phyloP scores from a whole-genome alignment of 2,113 vertebrate species.

The Polypterus bichir region DNA sequence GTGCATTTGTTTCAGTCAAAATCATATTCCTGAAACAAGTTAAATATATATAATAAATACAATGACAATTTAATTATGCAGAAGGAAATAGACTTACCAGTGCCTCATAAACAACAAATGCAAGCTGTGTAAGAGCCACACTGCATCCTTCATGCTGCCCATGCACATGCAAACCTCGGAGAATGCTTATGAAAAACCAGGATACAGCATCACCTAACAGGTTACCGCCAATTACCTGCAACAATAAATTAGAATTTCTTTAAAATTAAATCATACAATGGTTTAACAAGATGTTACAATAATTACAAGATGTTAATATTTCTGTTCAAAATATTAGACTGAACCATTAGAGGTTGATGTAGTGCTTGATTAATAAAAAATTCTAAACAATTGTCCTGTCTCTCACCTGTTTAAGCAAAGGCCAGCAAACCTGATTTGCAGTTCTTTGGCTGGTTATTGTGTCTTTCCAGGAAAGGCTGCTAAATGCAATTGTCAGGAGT shows the following conservation, averaged over 20 bases:
- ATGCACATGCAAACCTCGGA: conserved; percentile 75
- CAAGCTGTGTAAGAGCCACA: conserved; percentile 69
- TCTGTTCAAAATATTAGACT: too few species aligned
- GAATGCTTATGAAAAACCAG: conserved; percentile 79
- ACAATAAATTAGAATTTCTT: too few species aligned
- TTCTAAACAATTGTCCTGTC: not conserved
- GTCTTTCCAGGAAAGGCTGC: conserved; percentile 85
- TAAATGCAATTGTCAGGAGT: conserved; percentile 72
- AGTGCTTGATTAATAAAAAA: not conserved
- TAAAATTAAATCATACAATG: too few species aligned
- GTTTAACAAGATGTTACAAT: too few species aligned
- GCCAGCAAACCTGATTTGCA: conserved; percentile 84
- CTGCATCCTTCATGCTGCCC: conserved; percentile 89
- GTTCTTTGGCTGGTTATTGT: conserved; percentile 80
- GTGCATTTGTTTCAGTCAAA: too few species aligned
- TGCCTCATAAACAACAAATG: conserved; percentile 85
- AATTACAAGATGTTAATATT: too few species aligned
- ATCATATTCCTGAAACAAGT: too few species aligned
- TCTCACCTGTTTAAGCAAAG: conserved; percentile 75
- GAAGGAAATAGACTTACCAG: conserved; percentile 49
- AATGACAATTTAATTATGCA: too few species aligned
- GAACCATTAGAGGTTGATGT: not conserved
- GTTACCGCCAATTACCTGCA: conserved; percentile 66
- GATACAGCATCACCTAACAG: conserved; percentile 77
- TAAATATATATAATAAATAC: too few species aligned